Evolutionary conservation across 2,113 vertebrate species (phyloP).

Genomic region (Urocitellus parryii): DNA sequence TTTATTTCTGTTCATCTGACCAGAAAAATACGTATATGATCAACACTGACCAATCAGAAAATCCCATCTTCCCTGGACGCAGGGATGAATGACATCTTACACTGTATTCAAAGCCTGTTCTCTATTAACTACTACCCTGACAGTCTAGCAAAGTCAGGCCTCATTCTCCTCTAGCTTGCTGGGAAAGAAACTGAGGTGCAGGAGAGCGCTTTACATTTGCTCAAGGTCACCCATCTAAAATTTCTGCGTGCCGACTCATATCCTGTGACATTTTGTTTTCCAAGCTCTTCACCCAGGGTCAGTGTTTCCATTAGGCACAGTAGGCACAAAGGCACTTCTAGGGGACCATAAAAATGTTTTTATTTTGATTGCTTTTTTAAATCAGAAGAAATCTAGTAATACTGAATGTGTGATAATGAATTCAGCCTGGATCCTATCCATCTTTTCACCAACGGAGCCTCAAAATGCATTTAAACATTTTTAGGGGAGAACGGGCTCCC

Average conservation of each 20-base stretch:
- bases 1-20: not conserved
- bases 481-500: not conserved
- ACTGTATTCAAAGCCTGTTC: not conserved
- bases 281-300: not conserved
- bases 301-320: not conserved
- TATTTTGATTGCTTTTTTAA: conserved; percentile 50
- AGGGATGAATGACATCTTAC: not conserved
- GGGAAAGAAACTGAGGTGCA: not conserved
- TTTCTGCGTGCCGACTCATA: not conserved
- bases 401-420: not conserved
- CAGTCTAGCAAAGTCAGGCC: not conserved
- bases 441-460: not conserved
- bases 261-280: conserved; percentile 46
- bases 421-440: not conserved
- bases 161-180: not conserved
- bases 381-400: not conserved
- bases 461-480: not conserved
- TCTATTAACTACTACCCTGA: not conserved
- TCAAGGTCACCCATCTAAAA: conserved; percentile 21
- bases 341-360: not conserved
- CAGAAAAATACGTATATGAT: not conserved
- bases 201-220: not conserved
- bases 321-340: not conserved
- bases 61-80: not conserved
- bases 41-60: not conserved